These are phyloP conservation scores for Aurelia aurita complex sp. Pacific DNA, from an alignment of 30 jellyfish, hydroid and myxozoan genomes.

Conservation along the genomic window DNA sequence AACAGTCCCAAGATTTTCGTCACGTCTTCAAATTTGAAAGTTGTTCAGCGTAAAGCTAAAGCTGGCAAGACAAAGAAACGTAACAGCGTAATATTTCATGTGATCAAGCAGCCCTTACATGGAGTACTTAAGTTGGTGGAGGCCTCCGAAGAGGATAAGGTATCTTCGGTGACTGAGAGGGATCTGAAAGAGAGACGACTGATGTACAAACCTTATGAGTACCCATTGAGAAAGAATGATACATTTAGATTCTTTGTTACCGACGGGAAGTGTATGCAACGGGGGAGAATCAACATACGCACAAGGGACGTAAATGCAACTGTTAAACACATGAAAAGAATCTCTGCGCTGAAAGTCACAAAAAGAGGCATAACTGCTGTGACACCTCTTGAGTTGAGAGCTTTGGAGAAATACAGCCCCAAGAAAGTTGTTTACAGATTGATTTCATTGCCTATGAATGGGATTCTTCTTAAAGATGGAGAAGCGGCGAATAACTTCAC, in stretches of 20 bases:
- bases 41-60: conserved; percentile 5
- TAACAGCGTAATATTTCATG: conserved; percentile 30
- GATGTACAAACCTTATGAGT: conserved; percentile 22
- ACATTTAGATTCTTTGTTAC: conserved; percentile 59
- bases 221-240: conserved; percentile 51
- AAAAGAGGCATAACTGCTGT: conserved; percentile 32
- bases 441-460: conserved; percentile 22
- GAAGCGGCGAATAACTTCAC: conserved; percentile 21
- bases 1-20: conserved; percentile 26
- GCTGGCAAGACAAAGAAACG: background rate
- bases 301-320: conserved; percentile 10
- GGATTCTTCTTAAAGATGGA: conserved; percentile 49
- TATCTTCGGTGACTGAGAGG: conserved; percentile 2
- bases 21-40: conserved; percentile 25
- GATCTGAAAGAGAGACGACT: conserved; percentile 49
- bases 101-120: conserved; percentile 40
- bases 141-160: background rate
- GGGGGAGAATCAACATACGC: conserved; percentile 32
- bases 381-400: conserved; percentile 70
- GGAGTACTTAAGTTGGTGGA: conserved; percentile 45
- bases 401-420: conserved; percentile 35
- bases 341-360: conserved; percentile 17
- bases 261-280: conserved; percentile 60
- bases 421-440: conserved; percentile 36
- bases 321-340: conserved; percentile 28